These are phyloP conservation scores for Anoplolepis gracilipes DNA, from an alignment of 1,140 invertebrate genomes.

Conservation along the genomic window DNA sequence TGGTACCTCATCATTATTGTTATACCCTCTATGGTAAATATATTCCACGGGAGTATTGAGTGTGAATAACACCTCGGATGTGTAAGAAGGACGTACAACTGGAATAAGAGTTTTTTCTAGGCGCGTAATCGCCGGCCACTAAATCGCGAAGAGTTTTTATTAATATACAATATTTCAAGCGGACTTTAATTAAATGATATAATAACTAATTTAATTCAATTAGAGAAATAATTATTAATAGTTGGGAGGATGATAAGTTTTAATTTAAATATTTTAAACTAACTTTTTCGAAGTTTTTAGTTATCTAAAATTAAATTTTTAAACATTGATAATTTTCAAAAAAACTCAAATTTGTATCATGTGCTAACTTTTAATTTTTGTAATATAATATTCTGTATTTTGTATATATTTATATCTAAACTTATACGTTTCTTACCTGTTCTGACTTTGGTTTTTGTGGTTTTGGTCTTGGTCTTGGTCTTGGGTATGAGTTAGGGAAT, in stretches of 20 bases:
- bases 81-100: background rate
- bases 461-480: too few species aligned
- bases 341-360: background rate
- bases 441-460: background rate
- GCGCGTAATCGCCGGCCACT: background rate
- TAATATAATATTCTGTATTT: background rate
- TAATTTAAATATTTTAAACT: conserved; percentile 5
- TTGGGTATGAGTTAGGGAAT: too few species aligned
- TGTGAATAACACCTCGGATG: background rate
- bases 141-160: background rate
- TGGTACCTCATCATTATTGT: too few species aligned
- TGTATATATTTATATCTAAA: background rate
- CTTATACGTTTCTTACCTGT: conserved; percentile 4
- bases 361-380: background rate
- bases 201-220: background rate
- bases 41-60: too few species aligned
- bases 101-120: background rate
- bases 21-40: too few species aligned
- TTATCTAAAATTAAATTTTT: conserved; percentile 17
- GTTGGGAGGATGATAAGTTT: background rate
- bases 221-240: background rate
- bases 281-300: background rate
- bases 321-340: background rate
- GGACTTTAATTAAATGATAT: background rate
- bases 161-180: background rate